Conservation (phyloP, 2,797 vertebrate species). For the Malurus splendens region DNA sequence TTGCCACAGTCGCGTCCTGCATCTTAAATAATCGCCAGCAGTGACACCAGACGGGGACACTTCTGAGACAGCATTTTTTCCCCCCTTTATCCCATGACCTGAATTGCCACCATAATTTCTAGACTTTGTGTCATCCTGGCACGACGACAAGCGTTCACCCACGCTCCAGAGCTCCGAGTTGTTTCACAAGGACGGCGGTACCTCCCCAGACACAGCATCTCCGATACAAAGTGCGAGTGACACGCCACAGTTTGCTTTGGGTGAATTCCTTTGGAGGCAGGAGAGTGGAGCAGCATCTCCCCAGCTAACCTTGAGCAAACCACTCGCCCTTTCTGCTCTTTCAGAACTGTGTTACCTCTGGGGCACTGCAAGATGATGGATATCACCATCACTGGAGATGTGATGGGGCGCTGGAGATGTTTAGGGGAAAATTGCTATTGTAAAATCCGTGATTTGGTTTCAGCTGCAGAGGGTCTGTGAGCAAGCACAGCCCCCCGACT, state of each 20-base stretch:
- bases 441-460: not conserved
- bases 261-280: not conserved
- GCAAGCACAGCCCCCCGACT: not conserved
- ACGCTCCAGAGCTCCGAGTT: not conserved
- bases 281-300: not conserved
- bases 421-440: not conserved
- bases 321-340: not conserved
- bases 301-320: not conserved
- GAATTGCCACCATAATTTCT: slow-evolving; percentile 36
- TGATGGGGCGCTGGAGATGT: not conserved
- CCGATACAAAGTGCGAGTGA: slow-evolving; percentile 15
- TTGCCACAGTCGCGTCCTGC: slow-evolving; percentile 18
- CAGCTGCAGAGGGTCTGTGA: not conserved
- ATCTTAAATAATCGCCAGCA: not conserved
- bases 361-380: not conserved
- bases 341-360: not conserved
- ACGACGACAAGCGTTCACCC: not conserved
- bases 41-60: slow-evolving; percentile 8
- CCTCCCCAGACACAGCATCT: slow-evolving; percentile 15
- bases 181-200: not conserved
- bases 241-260: not conserved
- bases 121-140: slow-evolving; percentile 54
- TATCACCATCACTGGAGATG: not conserved
- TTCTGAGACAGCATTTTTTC: slow-evolving; percentile 47
- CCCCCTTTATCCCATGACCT: slow-evolving; percentile 6